A percentile compares a stretch with the other conserved stretches of the same genome.
Evolutionary conservation across 2,797 vertebrate genomes (phyloP).

Genomic region (Karalla daura): DNA sequence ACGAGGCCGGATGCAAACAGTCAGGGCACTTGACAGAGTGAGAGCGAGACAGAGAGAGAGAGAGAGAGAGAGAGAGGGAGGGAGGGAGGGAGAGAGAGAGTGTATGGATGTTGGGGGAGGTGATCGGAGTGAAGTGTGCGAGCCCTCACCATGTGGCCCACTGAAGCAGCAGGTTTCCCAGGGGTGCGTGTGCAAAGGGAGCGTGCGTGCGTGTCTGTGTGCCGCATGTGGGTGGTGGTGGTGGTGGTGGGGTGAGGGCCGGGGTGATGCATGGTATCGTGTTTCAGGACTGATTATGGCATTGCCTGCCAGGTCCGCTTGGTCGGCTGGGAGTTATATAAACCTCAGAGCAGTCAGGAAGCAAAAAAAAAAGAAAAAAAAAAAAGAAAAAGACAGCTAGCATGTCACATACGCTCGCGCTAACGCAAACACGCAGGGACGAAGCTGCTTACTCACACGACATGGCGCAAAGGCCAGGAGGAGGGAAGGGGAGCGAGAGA

Average conservation of each 20-base stretch:
- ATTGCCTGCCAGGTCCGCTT: constrained; percentile 58
- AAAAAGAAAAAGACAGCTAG: too few species aligned
- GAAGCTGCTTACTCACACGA: constrained; percentile 19
- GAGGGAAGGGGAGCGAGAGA: constrained; percentile 10
- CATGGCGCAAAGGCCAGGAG: constrained; percentile 35
- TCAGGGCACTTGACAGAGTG: constrained; percentile 49
- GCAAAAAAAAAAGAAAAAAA: too few species aligned
- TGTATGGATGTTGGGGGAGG: constrained; percentile 52
- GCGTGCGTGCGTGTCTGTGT: constrained; percentile 4
- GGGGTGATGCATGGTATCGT: constrained; percentile 72
- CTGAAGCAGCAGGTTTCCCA: constrained; percentile 70
- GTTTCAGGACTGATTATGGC: constrained; percentile 79
- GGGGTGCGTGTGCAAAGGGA: constrained; percentile 44
- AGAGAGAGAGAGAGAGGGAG: constrained; percentile 8
- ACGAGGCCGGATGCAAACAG: constrained; percentile 67
- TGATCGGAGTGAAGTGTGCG: constrained; percentile 56
- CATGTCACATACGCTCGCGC: constrained; percentile 35
- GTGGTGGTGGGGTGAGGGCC: constrained; percentile 39
- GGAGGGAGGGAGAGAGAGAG: constrained; percentile 17
- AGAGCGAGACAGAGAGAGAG: background rate
- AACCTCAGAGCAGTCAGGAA: constrained; percentile 76
- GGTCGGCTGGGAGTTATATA: constrained; percentile 69
- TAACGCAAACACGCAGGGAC: background rate
- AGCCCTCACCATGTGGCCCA: constrained; percentile 68
- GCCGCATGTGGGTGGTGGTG: constrained; percentile 41